A percentile compares a stretch with the other conserved stretches of the same genome.
These are phyloP conservation scores for Calephelis virginiensis DNA, from an alignment of 1,140 invertebrate species.

Conservation along the genomic window DNA sequence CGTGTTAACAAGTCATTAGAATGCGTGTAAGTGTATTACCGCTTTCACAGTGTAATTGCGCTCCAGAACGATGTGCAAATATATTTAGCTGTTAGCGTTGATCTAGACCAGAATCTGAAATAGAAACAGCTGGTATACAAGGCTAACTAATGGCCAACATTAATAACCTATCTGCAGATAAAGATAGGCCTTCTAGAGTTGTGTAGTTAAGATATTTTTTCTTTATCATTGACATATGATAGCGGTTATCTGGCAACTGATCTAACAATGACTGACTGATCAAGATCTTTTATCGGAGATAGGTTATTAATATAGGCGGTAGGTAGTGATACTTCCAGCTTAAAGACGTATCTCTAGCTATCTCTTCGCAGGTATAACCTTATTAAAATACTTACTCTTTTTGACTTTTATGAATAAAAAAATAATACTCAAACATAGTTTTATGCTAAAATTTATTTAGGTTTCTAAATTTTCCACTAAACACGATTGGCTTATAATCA, in stretches of 20 bases:
- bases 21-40: slow-evolving; percentile 15
- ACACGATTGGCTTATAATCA: slow-evolving; percentile 11
- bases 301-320: too few species aligned
- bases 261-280: too few species aligned
- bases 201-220: neutral
- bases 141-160: neutral
- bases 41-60: slow-evolving; percentile 15
- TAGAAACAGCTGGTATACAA: neutral
- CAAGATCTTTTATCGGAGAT: too few species aligned
- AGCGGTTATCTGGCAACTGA: too few species aligned
- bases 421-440: neutral
- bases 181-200: too few species aligned
- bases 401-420: too few species aligned
- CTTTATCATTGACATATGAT: too few species aligned
- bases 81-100: slow-evolving; percentile 11
- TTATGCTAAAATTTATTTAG: neutral
- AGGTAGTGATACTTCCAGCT: too few species aligned
- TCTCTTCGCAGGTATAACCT: too few species aligned
- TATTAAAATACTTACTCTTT: too few species aligned
- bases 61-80: slow-evolving; percentile 16
- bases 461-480: slow-evolving; percentile 3
- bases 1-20: slow-evolving; percentile 16
- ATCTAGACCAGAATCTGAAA: neutral
- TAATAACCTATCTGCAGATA: too few species aligned
- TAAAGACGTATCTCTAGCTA: too few species aligned